Evolutionary conservation across 2,888 invertebrate genomes (phyloP), one percentile per base, ranked within the genome.

Genomic region (Sturmia bella): DNA sequence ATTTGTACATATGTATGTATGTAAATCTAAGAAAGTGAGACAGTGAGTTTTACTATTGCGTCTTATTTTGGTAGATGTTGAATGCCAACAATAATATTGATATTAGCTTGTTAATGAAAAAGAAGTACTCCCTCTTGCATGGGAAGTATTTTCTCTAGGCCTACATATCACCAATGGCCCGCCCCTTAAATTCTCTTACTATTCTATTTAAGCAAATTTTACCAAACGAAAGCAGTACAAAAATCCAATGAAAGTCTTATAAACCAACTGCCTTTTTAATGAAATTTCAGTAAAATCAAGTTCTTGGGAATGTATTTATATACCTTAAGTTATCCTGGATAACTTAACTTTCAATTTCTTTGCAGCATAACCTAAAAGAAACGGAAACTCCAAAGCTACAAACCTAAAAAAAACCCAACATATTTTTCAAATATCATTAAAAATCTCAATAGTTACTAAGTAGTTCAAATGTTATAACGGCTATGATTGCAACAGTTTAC

Each of bases 401-500:
- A 52, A 24, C 13, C 9, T 48, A 37, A 59, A 15, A 39, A 37
- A 61, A 66, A 17, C n/a, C 37, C 21, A 56, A 24, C 11, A 66
- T 13, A 27, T n/a, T 32, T 12, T 52, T 59, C 37, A n/a, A 76
- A 66, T 32, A 63, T 63, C 13, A 19, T 13, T 7, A 13, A n/a
- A 78, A 56, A 39, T 15, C 39, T 32, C 11, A 77, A 32, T 57
- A 64, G 21, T 13, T 73, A 12, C 19, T 17, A 45, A 45, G 32
- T 54, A 21, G 24, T 41, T 4, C 72, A 75, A 15, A 84, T 76
- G 83, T 79, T 83, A 75, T 54, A 56, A 68, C 82, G 84, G 85
- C 81, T 80, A 89, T 91, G 91, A 91, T 91, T 87, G 91, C 91
- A 86, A 91, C 91, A 80, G 86, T 91, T 83, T 91, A 91, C 85